Base-by-base conservation (phyloP, 2,113 vertebrate genomes). In the Machaerirhynchus nigripectus region DNA sequence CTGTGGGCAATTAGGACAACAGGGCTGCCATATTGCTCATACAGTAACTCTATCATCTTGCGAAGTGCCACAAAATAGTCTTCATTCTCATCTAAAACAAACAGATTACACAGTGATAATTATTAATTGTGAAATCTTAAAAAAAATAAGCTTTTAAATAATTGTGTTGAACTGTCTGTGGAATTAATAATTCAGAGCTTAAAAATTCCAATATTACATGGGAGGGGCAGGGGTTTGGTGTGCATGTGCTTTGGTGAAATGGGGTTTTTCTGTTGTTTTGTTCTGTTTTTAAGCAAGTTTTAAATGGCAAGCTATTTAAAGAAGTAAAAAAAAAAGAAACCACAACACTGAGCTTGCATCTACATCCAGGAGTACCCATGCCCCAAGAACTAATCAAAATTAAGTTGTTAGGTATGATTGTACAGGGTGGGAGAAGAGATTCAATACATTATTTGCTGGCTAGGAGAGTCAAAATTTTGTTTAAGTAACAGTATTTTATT, bases 1-100 rank as follows among this genome's bases (percentile, higher is more conserved):
- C 99, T 99, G 98, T 99, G 99, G 71, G 99, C 99, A 16, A 99
- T 98, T 59, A 99, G 97, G 52, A 99, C 99, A 88, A 99, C 99
- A 0, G 99, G 99, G 67, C 98, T 97, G 3, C 98, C 98, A 7
- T 99, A 98, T 44, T 98, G 97, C 87, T 98, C 96, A 11, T 98
- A 98, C 99, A 99, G 99, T 13, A 97, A 96, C 96, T 99, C 99
- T 28, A 99, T 99, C 99, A 99, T 99, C 97, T 98, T 89, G 95
- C 98, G 98, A 92, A 99, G 98, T 3, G 95, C 97, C 97, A 98
- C 91, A 96, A 99, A 99, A 91, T 99, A 99, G 13, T 98, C 97
- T 93, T 96, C 96, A 17, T 99, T 99, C 96, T 99, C 99, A 98
- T 99, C 99, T 99, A 95, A 37, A 87, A 89, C 5, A 87, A 1